Percentiles rank a stretch among this genome's conserved stretches.
Evolutionary conservation across 2,113 vertebrate species (phyloP).

Genomic region (Tachysurus fulvidraco): DNA sequence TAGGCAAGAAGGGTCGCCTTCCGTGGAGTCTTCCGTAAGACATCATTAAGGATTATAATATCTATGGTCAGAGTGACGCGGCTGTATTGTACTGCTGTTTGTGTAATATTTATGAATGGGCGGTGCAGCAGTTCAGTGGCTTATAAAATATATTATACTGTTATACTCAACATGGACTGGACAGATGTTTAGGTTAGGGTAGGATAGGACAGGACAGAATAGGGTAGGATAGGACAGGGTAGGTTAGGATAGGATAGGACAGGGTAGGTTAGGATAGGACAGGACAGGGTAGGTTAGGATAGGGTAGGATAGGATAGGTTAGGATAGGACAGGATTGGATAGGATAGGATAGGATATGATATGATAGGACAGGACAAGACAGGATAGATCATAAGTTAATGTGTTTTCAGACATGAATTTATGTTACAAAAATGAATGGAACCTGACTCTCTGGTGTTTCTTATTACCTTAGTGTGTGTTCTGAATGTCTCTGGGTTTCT

Average conservation of each 20-base stretch:
- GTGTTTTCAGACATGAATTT: background rate
- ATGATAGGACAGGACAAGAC: background rate
- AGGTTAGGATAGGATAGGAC: too few species aligned
- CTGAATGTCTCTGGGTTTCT: background rate
- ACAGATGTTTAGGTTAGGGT: too few species aligned
- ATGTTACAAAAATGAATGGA: background rate
- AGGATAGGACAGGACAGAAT: too few species aligned
- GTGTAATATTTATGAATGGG: background rate
- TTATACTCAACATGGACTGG: too few species aligned
- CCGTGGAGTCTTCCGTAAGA: slow-evolving; percentile 80
- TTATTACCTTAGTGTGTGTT: background rate
- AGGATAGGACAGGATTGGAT: background rate
- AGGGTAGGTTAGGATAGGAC: too few species aligned
- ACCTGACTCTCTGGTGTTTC: background rate
- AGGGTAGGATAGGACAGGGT: too few species aligned
- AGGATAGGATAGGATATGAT: background rate
- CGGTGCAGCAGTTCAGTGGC: background rate
- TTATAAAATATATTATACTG: background rate
- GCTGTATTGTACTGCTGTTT: background rate
- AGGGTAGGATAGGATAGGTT: too few species aligned
- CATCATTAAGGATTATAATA: background rate
- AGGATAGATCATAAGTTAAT: too few species aligned
- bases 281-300: too few species aligned
- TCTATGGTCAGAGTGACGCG: background rate
- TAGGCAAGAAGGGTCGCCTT: slow-evolving; percentile 71